Percentiles rank a stretch among this genome's conserved stretches.
These are phyloP conservation scores for Pachycephala philippinensis DNA, from an alignment of 2,113 vertebrate genomes.

Conservation along the genomic window DNA sequence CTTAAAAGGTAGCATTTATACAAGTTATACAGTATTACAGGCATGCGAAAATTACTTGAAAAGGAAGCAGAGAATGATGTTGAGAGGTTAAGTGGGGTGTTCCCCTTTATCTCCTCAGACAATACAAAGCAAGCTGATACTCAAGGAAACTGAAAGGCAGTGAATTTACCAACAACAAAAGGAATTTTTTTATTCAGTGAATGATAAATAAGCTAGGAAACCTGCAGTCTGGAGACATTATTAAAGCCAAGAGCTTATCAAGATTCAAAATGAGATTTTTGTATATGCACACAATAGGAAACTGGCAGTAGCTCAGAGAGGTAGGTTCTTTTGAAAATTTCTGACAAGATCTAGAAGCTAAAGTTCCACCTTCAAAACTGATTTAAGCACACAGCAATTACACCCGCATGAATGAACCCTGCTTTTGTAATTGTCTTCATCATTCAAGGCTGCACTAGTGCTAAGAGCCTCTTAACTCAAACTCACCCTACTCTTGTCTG, in stretches of 20 bases:
- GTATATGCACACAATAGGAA: conserved; percentile 9
- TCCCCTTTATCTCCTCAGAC: conserved; percentile 38
- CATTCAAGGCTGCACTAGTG: neutral
- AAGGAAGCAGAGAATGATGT: conserved; percentile 14
- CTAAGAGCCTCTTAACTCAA: neutral
- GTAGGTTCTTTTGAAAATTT: conserved; percentile 6
- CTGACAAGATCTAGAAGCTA: neutral
- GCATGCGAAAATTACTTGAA: conserved; percentile 8
- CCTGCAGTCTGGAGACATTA: conserved; percentile 22
- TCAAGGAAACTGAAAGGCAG: conserved; percentile 12
- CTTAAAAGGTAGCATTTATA: conserved; percentile 25
- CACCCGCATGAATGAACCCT: neutral
- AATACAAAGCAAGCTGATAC: conserved; percentile 36
- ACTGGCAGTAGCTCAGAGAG: neutral
- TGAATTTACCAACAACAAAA: conserved; percentile 49
- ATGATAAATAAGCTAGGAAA: conserved; percentile 36
- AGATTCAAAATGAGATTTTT: conserved; percentile 47
- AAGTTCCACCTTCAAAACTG: neutral
- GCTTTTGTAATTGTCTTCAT: neutral
- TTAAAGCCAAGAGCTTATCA: conserved; percentile 43
- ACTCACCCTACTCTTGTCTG: neutral
- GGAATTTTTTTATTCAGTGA: neutral
- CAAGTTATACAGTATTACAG: neutral
- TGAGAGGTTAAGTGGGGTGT: conserved; percentile 40
- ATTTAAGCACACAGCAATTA: neutral